Evolutionary conservation across 2,888 invertebrate species (phyloP), one percentile per base, ranked within the genome.

Genomic region (Ectemnius lituratus): DNA sequence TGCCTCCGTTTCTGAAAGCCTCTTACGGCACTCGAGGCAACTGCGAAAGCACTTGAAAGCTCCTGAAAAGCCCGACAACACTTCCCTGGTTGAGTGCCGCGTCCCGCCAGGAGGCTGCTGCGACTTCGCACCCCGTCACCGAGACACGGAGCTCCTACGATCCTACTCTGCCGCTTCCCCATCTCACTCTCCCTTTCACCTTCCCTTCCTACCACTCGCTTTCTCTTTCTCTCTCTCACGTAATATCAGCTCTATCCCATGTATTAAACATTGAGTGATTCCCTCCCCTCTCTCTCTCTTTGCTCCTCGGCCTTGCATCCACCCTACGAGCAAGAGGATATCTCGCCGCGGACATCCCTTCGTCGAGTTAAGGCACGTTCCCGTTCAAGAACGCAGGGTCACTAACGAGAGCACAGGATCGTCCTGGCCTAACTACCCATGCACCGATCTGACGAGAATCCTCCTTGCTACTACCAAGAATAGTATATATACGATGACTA

Each of bases 11-110:
- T 90, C 89, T 89, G 89, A 90, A 90, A 90, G 90, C 90, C 90
- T 90, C 90, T 90, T 90, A 90, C 87, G 87, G 88, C 88, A 90
- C 90, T 90, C 90, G 89, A 90, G 90, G 90, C 90, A 90, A 90
- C 90, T 90, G 90, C 87, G 87, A 90, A 90, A 90, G 90, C 90
- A 90, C 90, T 90, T 90, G 90, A 90, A 90, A 90, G 90, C 90
- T 90, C 90, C 89, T 90, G 90, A 90, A 90, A 90, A 90, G 90
- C 90, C 85, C 89, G 88, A 88, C 89, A 89, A 89, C 89, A 90
- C 89, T 90, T 83, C 85, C 87, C 87, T 86, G 87, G 86, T 88
- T 90, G 90, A 90, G 90, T 89, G 88, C 89, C 88, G 88, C 88
- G 89, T 88, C 87, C 89, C 87, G 81, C 86, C 81, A 84, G 86